Evolutionary conservation across 2,797 vertebrate species (phyloP), one percentile per base, ranked within the genome.

Genomic region (Chloroceryle inda): DNA sequence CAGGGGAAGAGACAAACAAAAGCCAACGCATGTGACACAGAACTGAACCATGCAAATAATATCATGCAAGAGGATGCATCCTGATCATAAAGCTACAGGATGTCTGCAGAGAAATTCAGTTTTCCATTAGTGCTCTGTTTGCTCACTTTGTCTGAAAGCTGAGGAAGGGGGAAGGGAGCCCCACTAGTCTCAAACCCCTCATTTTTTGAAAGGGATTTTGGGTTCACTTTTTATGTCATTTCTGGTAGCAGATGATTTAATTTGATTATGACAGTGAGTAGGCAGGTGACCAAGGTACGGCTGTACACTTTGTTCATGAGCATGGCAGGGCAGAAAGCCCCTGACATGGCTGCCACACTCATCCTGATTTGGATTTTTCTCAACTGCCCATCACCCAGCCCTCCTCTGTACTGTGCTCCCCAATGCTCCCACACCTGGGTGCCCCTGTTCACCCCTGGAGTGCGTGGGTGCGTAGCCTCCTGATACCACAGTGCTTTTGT

Each of bases 1-100:
- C 79, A 95, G 56, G 27, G 71, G 64, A 71, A 91, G 84, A 86
- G 81, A 47, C 82, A 88, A 95, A 86, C 78, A 88, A 71, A 95
- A 94, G 68, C 73, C 95, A 86, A 52, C 2, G 2, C 77, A 2
- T 76, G 85, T 88, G 94, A 77, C 79, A 93, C 67, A 80, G 79
- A 76, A 62, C 64, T 63, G 81, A 94, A 92, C 91, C 1, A 0
- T 77, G 79, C 81, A 88, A 78, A 91, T 78, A 61, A 59, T 29
- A 49, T 53, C 61, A 38, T 21, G 66, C 23, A 44, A 50, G 85
- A 50, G 87, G 89, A 58, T 59, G 74, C 64, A 77, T 64, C 85
- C 69, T 53, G 53, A 49, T 68, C 84, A n/a, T 29, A 80, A 68
- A 78, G n/a, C 72, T 72, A 63, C 33, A 77, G 81, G 59, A 76